These are phyloP conservation scores for Prunella strophiata DNA, from an alignment of 2,797 vertebrate genomes.

Conservation along the genomic window DNA sequence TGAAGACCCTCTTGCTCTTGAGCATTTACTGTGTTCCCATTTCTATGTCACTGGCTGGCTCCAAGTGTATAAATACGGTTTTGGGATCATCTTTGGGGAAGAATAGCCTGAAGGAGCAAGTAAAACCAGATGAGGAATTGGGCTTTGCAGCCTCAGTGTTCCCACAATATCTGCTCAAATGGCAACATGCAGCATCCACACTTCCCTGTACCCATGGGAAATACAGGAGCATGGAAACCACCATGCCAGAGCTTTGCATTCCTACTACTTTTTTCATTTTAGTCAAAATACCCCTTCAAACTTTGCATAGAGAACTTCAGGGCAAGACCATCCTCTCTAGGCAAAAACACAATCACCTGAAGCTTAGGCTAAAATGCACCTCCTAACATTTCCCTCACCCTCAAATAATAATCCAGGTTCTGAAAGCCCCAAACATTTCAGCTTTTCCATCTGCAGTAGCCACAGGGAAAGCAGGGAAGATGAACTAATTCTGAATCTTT, in stretches of 20 bases:
- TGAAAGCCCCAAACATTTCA: neutral
- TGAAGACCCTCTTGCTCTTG: neutral
- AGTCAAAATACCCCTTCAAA: neutral
- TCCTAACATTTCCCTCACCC: neutral
- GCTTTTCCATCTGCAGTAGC: neutral
- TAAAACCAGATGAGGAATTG: neutral
- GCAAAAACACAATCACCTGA: neutral
- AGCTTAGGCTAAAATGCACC: neutral
- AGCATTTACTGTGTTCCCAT: neutral
- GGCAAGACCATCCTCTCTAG: neutral
- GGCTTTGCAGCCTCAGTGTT: neutral
- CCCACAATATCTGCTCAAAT: fast-evolving
- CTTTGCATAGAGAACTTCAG: neutral
- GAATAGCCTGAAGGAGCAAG: neutral
- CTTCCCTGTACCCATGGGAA: neutral
- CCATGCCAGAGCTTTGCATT: neutral
- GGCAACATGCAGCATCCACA: neutral
- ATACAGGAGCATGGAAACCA: neutral
- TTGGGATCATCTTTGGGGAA: neutral
- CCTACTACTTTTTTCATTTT: neutral
- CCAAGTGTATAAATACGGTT: neutral
- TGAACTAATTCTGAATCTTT: neutral
- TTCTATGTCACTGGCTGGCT: neutral
- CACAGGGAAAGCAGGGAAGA: neutral
- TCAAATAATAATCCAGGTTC: neutral